A percentile compares a stretch with the other conserved stretches of the same genome.
Conservation (phyloP, 2,113 vertebrate species). For the Tapirus terrestris region DNA sequence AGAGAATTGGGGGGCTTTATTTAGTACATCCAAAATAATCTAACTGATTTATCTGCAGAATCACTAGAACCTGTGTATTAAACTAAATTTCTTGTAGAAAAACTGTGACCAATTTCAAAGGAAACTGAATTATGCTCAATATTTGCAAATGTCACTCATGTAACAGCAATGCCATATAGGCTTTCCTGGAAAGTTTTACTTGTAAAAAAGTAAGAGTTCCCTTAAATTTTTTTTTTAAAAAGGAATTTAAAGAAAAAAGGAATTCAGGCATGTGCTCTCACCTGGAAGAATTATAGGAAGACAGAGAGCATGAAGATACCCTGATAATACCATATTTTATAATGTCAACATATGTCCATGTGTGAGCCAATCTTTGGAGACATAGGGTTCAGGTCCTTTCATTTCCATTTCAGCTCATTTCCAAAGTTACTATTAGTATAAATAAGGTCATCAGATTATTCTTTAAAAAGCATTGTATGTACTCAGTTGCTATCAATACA, state of each 20-base stretch:
- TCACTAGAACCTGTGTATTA: slow-evolving; percentile 15
- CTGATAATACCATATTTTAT: neutral
- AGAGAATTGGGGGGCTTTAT: neutral
- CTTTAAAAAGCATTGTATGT: neutral
- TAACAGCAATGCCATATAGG: neutral
- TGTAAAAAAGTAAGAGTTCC: neutral
- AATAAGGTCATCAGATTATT: neutral
- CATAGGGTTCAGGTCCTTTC: neutral
- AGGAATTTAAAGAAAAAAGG: neutral
- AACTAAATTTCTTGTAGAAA: slow-evolving; percentile 63
- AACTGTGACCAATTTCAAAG: slow-evolving; percentile 65
- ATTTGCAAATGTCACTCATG: slow-evolving; percentile 67
- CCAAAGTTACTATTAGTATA: neutral
- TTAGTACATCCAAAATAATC: slow-evolving; percentile 51
- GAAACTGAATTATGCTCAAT: slow-evolving; percentile 66
- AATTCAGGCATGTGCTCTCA: neutral
- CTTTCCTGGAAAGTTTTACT: slow-evolving; percentile 54
- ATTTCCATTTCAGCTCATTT: neutral
- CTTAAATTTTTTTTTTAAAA: neutral
- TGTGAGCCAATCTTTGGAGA: neutral
- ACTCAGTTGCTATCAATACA: neutral
- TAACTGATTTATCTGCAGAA: slow-evolving; percentile 18
- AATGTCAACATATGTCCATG: neutral
- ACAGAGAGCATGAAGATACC: neutral
- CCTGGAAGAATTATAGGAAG: slow-evolving; percentile 27